A percentile compares a stretch with the other conserved stretches of the same genome.
Conservation (phyloP, 2,797 vertebrate species). For the Tachyglossus aculeatus region DNA sequence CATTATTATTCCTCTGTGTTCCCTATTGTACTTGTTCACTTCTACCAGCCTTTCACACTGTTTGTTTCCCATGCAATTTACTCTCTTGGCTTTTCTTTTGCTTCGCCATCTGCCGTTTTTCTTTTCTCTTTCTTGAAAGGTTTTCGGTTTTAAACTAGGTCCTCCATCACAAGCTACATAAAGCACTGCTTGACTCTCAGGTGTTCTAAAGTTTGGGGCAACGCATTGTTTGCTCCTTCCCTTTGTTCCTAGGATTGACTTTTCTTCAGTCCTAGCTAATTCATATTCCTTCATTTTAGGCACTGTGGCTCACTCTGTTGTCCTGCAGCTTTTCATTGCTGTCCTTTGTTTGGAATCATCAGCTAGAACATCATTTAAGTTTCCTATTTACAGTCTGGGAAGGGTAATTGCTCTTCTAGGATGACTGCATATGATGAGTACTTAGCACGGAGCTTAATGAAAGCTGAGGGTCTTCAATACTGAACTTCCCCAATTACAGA, state of each 20-base stretch:
- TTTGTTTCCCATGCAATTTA: slow-evolving; percentile 61
- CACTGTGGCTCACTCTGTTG: not conserved
- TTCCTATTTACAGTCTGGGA: not conserved
- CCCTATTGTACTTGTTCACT: slow-evolving; percentile 64
- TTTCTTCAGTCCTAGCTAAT: not conserved
- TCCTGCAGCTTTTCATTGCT: not conserved
- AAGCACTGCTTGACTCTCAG: slow-evolving; percentile 33
- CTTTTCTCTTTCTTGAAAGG: slow-evolving; percentile 25
- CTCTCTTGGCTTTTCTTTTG: slow-evolving; percentile 42
- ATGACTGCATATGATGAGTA: not conserved
- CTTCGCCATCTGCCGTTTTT: slow-evolving; percentile 62
- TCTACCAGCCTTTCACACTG: slow-evolving; percentile 54
- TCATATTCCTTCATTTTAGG: not conserved
- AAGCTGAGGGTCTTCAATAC: not conserved
- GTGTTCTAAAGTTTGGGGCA: slow-evolving; percentile 17
- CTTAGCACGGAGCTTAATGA: not conserved
- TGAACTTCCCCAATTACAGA: not conserved
- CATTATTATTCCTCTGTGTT: slow-evolving; percentile 22
- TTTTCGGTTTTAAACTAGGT: slow-evolving; percentile 14
- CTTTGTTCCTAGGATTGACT: not conserved
- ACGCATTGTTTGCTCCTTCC: not conserved
- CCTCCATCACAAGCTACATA: slow-evolving; percentile 41
- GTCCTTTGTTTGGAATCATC: not conserved
- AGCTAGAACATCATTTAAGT: not conserved
- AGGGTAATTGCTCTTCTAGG: not conserved